A percentile compares a stretch with the other conserved stretches of the same genome.
Conservation (phyloP, 1,140 invertebrate genomes). For the Dendroctonus valens region DNA sequence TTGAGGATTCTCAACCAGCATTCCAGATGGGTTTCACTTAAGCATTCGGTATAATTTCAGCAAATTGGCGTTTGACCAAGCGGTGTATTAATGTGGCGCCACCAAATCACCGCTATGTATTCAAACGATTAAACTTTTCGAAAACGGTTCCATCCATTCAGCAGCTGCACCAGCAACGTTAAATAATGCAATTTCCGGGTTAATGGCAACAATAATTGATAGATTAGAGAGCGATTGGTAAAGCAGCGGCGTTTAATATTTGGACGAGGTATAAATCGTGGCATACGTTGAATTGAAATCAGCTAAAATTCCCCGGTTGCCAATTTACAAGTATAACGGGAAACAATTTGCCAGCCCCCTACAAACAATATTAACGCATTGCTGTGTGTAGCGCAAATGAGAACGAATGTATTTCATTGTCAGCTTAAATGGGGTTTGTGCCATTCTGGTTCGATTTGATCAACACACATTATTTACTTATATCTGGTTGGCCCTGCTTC, state of each 20-base stretch:
- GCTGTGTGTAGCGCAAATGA: conserved; percentile 26
- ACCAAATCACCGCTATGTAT: not conserved
- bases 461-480: conserved; percentile 3
- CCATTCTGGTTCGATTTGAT: conserved; percentile 2
- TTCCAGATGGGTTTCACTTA: no score
- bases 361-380: conserved; percentile 31
- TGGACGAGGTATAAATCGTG: conserved; percentile 30
- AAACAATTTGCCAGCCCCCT: conserved; percentile 27
- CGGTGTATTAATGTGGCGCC: no score
- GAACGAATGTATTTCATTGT: conserved; percentile 27
- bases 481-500: not conserved
- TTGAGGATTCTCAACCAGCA: no score
- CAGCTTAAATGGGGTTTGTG: conserved; percentile 19
- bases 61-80: no score
- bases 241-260: conserved; percentile 30
- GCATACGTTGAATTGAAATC: conserved; percentile 30
- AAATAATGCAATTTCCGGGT: conserved; percentile 31
- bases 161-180: conserved; percentile 10
- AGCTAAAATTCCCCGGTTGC: conserved; percentile 27
- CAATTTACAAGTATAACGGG: conserved; percentile 30
- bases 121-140: conserved; percentile 21
- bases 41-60: no score
- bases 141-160: conserved; percentile 12
- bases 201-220: conserved; percentile 32
- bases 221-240: conserved; percentile 29